A percentile compares a stretch with the other conserved stretches of the same genome.
phyloP scores from a whole-genome alignment of 2,888 invertebrate genomes.

The Anorthoa munda region DNA sequence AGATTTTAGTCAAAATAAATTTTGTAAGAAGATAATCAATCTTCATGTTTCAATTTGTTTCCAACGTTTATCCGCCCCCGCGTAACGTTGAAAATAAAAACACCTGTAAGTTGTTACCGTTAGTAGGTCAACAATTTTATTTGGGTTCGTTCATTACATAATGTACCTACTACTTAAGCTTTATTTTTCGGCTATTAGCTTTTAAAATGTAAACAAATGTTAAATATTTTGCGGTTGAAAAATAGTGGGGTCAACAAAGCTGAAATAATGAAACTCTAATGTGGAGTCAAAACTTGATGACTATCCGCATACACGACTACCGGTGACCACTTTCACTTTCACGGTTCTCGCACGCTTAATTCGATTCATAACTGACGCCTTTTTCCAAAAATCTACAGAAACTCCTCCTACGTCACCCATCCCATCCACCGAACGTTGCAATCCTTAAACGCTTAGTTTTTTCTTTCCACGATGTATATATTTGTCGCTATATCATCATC shows the following conservation, averaged over 20 bases:
- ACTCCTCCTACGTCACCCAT: no score
- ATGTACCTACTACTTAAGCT: not conserved
- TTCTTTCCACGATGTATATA: no score
- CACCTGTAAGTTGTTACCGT: slow-evolving; percentile 25
- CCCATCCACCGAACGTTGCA: no score
- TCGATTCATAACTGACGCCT: not conserved
- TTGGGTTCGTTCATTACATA: not conserved
- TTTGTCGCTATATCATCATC: no score
- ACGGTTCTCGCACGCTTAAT: not conserved
- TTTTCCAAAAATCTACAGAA: no score
- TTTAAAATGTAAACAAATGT: no score
- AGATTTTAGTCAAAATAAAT: not conserved
- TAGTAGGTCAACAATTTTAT: slow-evolving; percentile 21
- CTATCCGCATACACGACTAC: not conserved
- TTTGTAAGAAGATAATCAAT: not conserved
- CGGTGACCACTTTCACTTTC: not conserved
- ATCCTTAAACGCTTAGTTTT: no score
- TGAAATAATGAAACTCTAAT: no score
- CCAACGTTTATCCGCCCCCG: not conserved
- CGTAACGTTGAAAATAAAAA: not conserved
- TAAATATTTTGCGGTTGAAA: not conserved
- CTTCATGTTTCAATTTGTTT: not conserved
- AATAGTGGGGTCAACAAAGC: not conserved
- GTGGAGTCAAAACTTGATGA: not conserved
- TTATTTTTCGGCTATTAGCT: no score